These are phyloP conservation scores for Denticeps clupeoides DNA, from an alignment of 2,797 vertebrate genomes.

Conservation along the genomic window DNA sequence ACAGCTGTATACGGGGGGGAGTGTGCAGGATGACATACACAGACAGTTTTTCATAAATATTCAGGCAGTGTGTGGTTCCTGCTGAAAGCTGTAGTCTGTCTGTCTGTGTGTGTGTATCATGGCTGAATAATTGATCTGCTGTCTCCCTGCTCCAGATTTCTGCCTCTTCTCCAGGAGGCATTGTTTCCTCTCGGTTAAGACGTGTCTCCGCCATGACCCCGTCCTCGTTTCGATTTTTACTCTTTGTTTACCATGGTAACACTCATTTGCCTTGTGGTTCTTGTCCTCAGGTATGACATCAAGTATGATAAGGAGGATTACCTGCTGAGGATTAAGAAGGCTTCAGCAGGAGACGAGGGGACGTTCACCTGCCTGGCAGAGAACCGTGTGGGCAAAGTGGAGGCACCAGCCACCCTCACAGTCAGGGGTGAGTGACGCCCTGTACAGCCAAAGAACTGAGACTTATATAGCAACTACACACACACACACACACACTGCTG, in stretches of 20 bases:
- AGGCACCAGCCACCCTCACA: slow-evolving; percentile 82
- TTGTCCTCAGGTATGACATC: slow-evolving; percentile 77
- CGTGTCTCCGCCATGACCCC: neutral
- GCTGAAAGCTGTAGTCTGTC: slow-evolving; percentile 37
- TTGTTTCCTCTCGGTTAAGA: neutral
- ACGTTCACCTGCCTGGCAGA: slow-evolving; percentile 86
- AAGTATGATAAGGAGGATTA: slow-evolving; percentile 95
- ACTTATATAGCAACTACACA: no score
- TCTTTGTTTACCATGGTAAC: neutral
- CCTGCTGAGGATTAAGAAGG: slow-evolving; percentile 87
- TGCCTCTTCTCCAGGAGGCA: neutral
- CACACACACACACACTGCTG: no score
- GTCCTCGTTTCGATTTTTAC: neutral
- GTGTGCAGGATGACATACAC: no score
- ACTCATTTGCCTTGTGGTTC: neutral
- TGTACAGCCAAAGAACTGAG: slow-evolving; percentile 1
- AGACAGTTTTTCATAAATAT: slow-evolving; percentile 47
- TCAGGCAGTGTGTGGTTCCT: slow-evolving; percentile 42
- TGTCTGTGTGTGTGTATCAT: slow-evolving; percentile 40
- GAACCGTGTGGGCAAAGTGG: slow-evolving; percentile 91
- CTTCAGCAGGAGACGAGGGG: slow-evolving; percentile 74
- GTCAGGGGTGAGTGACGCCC: slow-evolving; percentile 76
- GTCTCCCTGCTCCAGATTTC: slow-evolving; percentile 23
- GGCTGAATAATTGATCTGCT: slow-evolving; percentile 59
- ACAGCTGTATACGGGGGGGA: no score